These are phyloP conservation scores for Tenthredo notha DNA, from an alignment of 2,888 invertebrate genomes.

Conservation along the genomic window DNA sequence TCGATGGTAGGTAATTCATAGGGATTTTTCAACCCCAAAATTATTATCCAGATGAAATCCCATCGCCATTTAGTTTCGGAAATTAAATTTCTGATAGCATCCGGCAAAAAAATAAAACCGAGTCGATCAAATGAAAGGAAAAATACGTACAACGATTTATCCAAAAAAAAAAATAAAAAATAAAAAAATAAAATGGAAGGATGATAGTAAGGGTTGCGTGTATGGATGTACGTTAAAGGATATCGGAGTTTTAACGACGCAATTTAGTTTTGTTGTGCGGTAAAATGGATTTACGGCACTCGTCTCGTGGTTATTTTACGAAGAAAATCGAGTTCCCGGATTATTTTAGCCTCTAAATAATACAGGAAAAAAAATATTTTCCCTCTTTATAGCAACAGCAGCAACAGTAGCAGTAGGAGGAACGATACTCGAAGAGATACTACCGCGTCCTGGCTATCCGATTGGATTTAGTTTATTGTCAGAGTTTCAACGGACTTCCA, in stretches of 20 bases:
- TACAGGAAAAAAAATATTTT: constrained; percentile 1
- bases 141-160: not conserved
- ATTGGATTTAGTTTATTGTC: constrained; percentile 49
- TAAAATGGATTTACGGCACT: not conserved
- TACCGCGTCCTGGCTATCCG: not conserved
- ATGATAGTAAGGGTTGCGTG: constrained; percentile 2
- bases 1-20: not conserved
- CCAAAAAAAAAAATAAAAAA: not conserved
- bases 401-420: not conserved
- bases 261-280: constrained; percentile 9
- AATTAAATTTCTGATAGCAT: not conserved
- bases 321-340: not conserved
- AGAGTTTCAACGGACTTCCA: constrained; percentile 19
- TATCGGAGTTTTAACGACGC: constrained; percentile 18
- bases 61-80: not conserved
- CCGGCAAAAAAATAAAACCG: not conserved
- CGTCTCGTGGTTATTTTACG: not conserved
- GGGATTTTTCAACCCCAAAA: not conserved
- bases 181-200: not conserved
- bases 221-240: not conserved
- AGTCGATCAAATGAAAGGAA: not conserved
- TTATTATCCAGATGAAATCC: not conserved
- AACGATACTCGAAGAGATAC: not conserved
- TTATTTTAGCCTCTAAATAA: not conserved
- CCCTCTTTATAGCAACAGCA: not conserved